These are phyloP conservation scores for Torymus texanus DNA, from an alignment of 2,888 invertebrate species.

Conservation along the genomic window DNA sequence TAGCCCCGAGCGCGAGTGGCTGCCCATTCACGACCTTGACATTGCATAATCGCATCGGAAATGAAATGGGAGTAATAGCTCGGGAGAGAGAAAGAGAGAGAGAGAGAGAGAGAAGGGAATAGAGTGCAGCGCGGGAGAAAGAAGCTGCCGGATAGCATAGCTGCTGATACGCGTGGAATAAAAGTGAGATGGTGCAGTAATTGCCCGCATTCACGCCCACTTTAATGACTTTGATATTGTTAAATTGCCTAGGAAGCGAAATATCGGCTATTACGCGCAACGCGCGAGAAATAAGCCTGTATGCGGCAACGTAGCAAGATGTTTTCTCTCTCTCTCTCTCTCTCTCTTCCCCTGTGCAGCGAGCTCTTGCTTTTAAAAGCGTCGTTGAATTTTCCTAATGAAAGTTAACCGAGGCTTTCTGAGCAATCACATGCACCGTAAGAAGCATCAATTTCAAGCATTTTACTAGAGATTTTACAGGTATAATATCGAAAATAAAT, in stretches of 20 bases:
- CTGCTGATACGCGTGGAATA: neutral
- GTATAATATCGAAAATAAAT: too few relatives aligned
- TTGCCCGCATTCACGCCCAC: conserved; percentile 13
- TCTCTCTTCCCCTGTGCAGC: too few relatives aligned
- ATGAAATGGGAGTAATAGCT: neutral
- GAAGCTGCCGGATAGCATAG: neutral
- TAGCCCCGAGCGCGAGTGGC: too few relatives aligned
- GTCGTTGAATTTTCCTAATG: too few relatives aligned
- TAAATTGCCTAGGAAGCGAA: conserved; percentile 9
- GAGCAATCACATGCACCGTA: too few relatives aligned
- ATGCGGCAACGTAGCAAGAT: neutral
- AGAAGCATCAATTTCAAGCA: too few relatives aligned
- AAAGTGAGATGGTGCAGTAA: neutral
- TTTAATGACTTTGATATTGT: conserved; percentile 44
- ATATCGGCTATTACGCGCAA: conserved; percentile 15
- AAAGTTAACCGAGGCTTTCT: too few relatives aligned
- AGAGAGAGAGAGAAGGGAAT: too few relatives aligned
- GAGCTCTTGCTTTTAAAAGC: too few relatives aligned
- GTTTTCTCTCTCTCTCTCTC: too few relatives aligned
- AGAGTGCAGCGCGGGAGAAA: too few relatives aligned
- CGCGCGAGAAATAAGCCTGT: neutral
- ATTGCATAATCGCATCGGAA: conserved; percentile 42
- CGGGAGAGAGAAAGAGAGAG: neutral
- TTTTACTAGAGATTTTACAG: too few relatives aligned
- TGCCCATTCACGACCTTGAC: conserved; percentile 49